Percentiles rank a stretch among this genome's conserved stretches.
Conservation (phyloP, 1,140 invertebrate genomes). For the Macrosteles quadrilineatus region DNA sequence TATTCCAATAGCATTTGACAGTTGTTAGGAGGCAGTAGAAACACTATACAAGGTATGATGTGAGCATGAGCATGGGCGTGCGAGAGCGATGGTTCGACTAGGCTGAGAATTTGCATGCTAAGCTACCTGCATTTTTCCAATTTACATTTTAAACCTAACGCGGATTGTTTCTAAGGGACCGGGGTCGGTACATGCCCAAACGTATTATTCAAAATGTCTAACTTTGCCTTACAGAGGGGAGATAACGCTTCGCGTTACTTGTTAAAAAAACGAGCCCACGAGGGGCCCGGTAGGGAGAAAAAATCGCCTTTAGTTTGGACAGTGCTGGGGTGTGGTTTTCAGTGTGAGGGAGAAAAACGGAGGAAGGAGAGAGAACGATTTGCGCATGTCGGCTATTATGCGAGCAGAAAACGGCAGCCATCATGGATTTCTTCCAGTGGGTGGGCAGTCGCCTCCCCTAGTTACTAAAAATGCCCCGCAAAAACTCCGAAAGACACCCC, state of each 20-base stretch:
- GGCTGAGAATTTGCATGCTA: background rate
- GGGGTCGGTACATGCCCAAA: constrained; percentile 26
- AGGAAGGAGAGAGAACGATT: background rate
- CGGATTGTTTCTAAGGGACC: constrained; percentile 26
- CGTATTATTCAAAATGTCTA: constrained; percentile 37
- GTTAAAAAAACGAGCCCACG: constrained; percentile 30
- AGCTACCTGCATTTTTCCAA: constrained; percentile 23
- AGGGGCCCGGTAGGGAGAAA: constrained; percentile 18
- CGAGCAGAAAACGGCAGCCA: constrained; percentile 35
- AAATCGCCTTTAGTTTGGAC: constrained; percentile 29
- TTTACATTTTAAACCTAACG: constrained; percentile 26
- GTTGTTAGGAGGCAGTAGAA: no score
- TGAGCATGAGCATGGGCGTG: no score
- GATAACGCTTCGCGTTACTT: constrained; percentile 27
- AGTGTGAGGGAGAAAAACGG: constrained; percentile 5
- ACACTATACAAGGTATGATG: no score
- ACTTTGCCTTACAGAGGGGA: constrained; percentile 34
- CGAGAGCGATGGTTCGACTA: no score
- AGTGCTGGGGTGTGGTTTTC: constrained; percentile 27
- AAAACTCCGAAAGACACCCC: constrained; percentile 35
- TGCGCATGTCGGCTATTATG: constrained; percentile 32
- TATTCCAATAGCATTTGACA: no score
- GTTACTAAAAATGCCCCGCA: constrained; percentile 33
- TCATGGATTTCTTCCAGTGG: constrained; percentile 35
- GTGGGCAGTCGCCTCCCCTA: constrained; percentile 25